Conservation (phyloP, 2,113 vertebrate species). For the Dendrocopos noguchii region DNA sequence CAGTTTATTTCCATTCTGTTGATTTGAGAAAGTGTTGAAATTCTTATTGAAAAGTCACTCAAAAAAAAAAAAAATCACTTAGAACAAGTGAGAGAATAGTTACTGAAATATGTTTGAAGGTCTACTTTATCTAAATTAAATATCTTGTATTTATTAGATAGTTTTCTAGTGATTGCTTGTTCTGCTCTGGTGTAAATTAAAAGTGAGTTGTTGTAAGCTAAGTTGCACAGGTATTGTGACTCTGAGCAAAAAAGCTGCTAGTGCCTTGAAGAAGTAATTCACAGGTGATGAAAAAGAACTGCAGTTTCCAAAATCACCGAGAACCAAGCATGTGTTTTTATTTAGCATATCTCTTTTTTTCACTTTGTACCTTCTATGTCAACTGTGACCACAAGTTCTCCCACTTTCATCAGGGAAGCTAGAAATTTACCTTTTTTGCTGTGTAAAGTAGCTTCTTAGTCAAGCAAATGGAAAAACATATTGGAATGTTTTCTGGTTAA, state of each 20-base stretch:
- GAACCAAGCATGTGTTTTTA: neutral
- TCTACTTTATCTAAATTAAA: neutral
- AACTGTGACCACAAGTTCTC: conserved; percentile 14
- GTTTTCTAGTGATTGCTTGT: neutral
- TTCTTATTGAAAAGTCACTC: neutral
- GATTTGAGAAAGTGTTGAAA: neutral
- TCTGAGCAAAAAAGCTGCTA: neutral
- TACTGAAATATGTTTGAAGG: neutral
- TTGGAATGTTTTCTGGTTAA: conserved; percentile 56
- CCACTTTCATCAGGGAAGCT: neutral
- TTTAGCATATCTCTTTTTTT: conserved; percentile 7
- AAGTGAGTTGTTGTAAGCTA: neutral
- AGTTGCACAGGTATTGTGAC: neutral
- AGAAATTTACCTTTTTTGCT: neutral
- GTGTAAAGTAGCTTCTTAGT: neutral
- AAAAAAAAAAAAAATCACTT: neutral
- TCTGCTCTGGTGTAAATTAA: neutral
- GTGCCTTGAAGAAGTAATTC: neutral
- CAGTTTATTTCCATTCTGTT: neutral
- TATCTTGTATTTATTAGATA: neutral
- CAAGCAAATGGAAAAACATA: neutral
- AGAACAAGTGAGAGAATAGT: neutral
- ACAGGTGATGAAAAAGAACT: neutral
- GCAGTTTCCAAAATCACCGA: conserved; percentile 9
- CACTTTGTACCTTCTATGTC: neutral